Conservation (phyloP, 2,888 invertebrate species). For the Spisula subtruncata region DNA sequence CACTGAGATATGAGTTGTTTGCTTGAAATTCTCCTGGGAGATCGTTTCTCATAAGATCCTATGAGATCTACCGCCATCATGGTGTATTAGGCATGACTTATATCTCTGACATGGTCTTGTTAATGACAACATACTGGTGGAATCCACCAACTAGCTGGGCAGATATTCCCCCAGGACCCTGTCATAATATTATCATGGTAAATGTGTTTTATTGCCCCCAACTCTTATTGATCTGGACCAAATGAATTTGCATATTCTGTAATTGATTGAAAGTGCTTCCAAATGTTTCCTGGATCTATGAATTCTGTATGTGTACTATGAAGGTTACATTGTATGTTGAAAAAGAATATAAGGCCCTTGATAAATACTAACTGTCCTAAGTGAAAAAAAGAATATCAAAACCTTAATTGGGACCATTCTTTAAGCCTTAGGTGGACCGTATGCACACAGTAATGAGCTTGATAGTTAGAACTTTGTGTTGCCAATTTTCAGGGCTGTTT, state of each 20-base stretch:
- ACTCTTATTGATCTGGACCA: not conserved
- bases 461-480: no score
- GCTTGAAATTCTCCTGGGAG: slow-evolving; percentile 16
- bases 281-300: not conserved
- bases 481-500: no score
- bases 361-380: no score
- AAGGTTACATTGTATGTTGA: no score
- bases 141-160: not conserved
- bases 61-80: slow-evolving; percentile 20
- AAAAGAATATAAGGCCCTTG: no score
- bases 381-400: no score
- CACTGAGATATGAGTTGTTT: slow-evolving; percentile 10
- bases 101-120: not conserved
- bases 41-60: slow-evolving; percentile 29
- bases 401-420: no score
- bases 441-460: no score
- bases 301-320: not conserved
- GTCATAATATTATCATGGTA: not conserved
- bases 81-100: not conserved
- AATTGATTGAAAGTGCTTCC: not conserved
- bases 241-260: not conserved
- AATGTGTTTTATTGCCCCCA: slow-evolving; percentile 8
- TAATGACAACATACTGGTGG: not conserved
- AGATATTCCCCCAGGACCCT: not conserved
- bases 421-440: no score